Evolutionary conservation across 2,113 vertebrate species (phyloP).

Genomic region (Leucopternis melanops): DNA sequence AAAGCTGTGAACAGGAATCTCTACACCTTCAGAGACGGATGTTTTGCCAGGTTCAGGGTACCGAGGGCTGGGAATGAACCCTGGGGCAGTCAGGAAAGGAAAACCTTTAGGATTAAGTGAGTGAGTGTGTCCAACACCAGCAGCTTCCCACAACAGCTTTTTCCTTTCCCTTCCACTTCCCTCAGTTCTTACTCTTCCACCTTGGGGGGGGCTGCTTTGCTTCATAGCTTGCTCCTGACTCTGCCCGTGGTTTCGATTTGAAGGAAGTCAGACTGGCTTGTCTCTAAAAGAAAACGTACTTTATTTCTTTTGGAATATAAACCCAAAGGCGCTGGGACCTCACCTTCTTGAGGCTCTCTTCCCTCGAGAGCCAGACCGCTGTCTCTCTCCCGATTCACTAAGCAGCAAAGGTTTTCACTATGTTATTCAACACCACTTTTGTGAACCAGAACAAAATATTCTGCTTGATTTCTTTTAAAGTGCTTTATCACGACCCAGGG

Average conservation of each 20-base stretch:
- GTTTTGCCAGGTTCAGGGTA: neutral
- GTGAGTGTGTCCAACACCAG: neutral
- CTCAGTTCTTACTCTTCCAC: neutral
- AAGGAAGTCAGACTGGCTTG: neutral
- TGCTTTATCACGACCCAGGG: slow-evolving; percentile 9
- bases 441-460: slow-evolving; percentile 22
- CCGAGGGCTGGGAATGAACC: neutral
- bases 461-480: slow-evolving; percentile 10
- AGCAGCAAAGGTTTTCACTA: neutral
- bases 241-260: neutral
- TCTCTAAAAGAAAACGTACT: neutral
- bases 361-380: neutral
- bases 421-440: neutral
- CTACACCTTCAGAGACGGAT: rapidly evolving
- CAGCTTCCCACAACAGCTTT: neutral
- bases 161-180: neutral
- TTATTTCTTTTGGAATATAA: neutral
- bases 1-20: neutral
- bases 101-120: neutral
- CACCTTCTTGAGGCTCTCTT: neutral
- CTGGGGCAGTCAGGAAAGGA: neutral
- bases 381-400: neutral
- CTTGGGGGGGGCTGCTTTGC: neutral
- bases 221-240: neutral
- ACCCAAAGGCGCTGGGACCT: neutral